Percentiles rank a stretch among this genome's conserved stretches.
These are phyloP conservation scores for Phalacrocorax brasilianus DNA, from an alignment of 2,113 vertebrate genomes.

Conservation along the genomic window DNA sequence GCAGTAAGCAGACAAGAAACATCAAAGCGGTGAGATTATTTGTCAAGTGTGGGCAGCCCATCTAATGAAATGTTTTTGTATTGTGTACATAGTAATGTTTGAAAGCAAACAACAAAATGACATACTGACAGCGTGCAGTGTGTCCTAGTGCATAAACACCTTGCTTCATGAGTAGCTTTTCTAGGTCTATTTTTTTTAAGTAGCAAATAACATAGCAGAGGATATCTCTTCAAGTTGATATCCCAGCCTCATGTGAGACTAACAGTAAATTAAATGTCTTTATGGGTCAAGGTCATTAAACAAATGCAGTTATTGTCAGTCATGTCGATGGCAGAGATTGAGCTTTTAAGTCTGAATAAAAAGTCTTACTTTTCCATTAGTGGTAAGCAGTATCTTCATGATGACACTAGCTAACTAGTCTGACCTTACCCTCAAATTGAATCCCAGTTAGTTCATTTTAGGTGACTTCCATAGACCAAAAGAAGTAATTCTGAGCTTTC, in stretches of 20 bases:
- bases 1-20: not conserved
- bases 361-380: not conserved
- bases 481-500: not conserved
- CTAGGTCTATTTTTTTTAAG: not conserved
- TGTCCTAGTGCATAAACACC: not conserved
- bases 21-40: not conserved
- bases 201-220: accelerated
- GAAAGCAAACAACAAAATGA: not conserved
- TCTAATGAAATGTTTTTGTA: not conserved
- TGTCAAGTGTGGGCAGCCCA: not conserved
- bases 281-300: not conserved
- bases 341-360: not conserved
- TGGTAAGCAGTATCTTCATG: not conserved
- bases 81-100: not conserved
- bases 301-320: not conserved
- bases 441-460: not conserved
- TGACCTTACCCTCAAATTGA: not conserved
- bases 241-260: not conserved
- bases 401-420: not conserved
- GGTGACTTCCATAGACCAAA: not conserved
- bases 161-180: not conserved
- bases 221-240: not conserved
- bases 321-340: not conserved
- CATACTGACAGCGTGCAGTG: not conserved
- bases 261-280: not conserved